Evolutionary conservation across 1,140 invertebrate genomes (phyloP).

Genomic region (Diabrotica virgifera): DNA sequence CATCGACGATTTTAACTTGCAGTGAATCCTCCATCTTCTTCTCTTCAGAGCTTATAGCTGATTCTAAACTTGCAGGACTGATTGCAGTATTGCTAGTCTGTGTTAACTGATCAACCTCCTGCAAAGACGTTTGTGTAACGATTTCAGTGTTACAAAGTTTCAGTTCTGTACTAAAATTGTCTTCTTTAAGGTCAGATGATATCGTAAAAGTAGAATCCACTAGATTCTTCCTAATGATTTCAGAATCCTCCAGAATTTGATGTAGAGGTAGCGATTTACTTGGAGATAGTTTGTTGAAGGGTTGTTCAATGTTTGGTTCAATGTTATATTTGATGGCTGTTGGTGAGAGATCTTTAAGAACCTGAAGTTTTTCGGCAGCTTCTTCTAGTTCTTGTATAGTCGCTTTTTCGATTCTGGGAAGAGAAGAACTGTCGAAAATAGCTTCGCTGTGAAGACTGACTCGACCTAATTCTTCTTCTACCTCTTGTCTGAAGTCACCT

Average conservation of each 20-base stretch:
- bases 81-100: too few relatives aligned
- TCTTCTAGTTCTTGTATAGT: constrained; percentile 38
- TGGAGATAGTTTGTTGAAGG: constrained; percentile 34
- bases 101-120: too few relatives aligned
- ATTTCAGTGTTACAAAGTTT: too few relatives aligned
- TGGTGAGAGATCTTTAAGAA: constrained; percentile 33
- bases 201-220: too few relatives aligned
- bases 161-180: constrained; percentile 1
- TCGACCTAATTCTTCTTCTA: constrained; percentile 53
- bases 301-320: constrained; percentile 39
- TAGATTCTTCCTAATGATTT: constrained; percentile 5
- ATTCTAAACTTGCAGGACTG: too few relatives aligned
- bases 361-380: constrained; percentile 39
- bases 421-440: constrained; percentile 14
- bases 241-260: constrained; percentile 26
- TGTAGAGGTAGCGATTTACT: constrained; percentile 20
- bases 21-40: constrained; percentile 23
- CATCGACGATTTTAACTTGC: constrained; percentile 52
- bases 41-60: too few relatives aligned
- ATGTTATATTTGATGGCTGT: constrained; percentile 38
- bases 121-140: too few relatives aligned
- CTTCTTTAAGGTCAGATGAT: too few relatives aligned
- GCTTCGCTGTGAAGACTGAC: constrained; percentile 25
- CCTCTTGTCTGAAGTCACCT: constrained; percentile 56
- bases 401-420: constrained; percentile 26